Evolutionary conservation across 2,113 vertebrate genomes (phyloP).

Genomic region (Erythrocercus mccallii): DNA sequence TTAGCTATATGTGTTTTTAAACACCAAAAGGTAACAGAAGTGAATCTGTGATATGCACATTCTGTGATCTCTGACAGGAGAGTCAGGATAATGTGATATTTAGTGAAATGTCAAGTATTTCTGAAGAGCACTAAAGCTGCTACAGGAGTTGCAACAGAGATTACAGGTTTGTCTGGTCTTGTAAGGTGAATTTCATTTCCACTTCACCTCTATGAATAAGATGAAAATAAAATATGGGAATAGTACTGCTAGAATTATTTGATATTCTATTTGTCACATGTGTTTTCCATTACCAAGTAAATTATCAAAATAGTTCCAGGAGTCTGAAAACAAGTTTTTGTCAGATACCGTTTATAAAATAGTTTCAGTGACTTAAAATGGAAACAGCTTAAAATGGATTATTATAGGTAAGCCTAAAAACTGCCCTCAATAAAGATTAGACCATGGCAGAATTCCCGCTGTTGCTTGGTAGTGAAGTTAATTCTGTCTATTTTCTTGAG

Average conservation of each 20-base stretch:
- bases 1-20: not conserved
- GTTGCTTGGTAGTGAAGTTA: not conserved
- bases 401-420: constrained; percentile 14
- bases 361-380: constrained; percentile 30
- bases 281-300: constrained; percentile 23
- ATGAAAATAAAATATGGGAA: constrained; percentile 26
- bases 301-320: constrained; percentile 28
- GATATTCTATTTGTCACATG: constrained; percentile 12
- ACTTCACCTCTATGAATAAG: not conserved
- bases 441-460: not conserved
- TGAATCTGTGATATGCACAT: not conserved
- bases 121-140: not conserved
- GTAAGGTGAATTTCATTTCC: constrained; percentile 14
- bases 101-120: not conserved
- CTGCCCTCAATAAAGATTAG: not conserved
- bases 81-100: not conserved
- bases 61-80: not conserved
- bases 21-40: not conserved
- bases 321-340: constrained; percentile 24
- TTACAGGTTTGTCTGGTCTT: not conserved
- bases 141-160: not conserved
- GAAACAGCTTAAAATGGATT: not conserved
- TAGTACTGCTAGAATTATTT: not conserved
- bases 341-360: constrained; percentile 38
- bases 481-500: not conserved